A percentile compares a stretch with the other conserved stretches of the same genome.
These are phyloP conservation scores for Luperina testacea DNA, from an alignment of 2,888 invertebrate species.

Conservation along the genomic window DNA sequence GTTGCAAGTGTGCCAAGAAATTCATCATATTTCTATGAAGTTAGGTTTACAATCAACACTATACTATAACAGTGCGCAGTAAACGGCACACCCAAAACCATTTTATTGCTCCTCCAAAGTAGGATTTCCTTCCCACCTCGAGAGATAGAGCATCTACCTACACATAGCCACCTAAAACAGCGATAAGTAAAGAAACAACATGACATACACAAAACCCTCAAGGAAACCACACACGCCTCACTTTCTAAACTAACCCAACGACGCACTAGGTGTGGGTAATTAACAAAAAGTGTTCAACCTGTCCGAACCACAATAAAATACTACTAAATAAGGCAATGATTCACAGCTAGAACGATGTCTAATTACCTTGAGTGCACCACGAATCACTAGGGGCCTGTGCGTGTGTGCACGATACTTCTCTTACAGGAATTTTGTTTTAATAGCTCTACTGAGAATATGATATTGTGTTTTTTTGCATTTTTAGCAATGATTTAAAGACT, in stretches of 20 bases:
- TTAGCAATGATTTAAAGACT: conserved; percentile 3
- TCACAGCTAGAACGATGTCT: conserved; percentile 65
- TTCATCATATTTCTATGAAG: not conserved
- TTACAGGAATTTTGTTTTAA: conserved; percentile 43
- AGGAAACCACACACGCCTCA: not conserved
- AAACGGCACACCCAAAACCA: not conserved
- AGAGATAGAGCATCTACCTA: no score
- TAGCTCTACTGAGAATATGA: conserved; percentile 16
- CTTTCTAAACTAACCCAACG: conserved; percentile 63
- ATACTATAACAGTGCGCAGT: no score
- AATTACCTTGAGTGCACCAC: conserved; percentile 74
- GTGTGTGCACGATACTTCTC: conserved; percentile 43
- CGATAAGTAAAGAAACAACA: not conserved
- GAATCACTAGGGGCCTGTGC: conserved; percentile 58
- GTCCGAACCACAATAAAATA: conserved; percentile 42
- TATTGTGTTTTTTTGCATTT: conserved; percentile 4
- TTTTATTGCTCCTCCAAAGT: not conserved
- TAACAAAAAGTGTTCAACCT: conserved; percentile 55
- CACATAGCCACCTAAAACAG: not conserved
- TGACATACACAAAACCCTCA: conserved; percentile 13
- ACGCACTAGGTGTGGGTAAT: conserved; percentile 63
- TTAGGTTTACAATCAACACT: not conserved
- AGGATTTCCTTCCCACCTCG: no score
- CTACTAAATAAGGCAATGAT: conserved; percentile 56
- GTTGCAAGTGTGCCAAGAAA: not conserved